phyloP scores from a whole-genome alignment of 2,113 vertebrate species.

The Laticauda colubrina region DNA sequence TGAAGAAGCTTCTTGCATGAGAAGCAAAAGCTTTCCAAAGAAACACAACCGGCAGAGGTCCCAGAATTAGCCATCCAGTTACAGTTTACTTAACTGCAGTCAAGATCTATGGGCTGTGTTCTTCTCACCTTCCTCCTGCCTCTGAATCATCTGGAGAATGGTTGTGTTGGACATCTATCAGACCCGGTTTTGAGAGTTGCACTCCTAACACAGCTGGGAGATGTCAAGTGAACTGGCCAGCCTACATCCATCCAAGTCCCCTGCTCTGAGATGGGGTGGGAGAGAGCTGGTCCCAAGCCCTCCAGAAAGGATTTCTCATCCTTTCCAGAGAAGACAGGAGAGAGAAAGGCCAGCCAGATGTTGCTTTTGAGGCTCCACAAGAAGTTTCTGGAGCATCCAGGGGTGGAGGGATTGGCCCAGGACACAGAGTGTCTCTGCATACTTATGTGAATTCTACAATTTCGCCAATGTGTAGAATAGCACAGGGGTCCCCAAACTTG shows the following conservation, averaged over 20 bases:
- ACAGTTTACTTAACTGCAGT: neutral
- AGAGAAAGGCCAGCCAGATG: neutral
- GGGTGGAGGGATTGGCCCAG: fast-evolving
- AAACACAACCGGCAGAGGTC: neutral
- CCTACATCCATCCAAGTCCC: neutral
- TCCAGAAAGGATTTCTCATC: neutral
- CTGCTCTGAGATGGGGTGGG: neutral
- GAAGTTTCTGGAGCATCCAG: neutral
- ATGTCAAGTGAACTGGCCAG: neutral
- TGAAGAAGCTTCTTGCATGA: neutral
- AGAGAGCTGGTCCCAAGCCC: neutral
- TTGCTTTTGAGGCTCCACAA: neutral
- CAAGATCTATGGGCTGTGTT: neutral
- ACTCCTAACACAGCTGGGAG: neutral
- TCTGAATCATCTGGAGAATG: neutral
- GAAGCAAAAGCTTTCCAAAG: neutral
- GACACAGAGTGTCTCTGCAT: neutral
- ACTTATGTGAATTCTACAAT: neutral
- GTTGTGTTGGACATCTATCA: neutral
- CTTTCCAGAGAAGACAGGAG: neutral
- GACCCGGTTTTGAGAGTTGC: neutral
- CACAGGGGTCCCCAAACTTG: neutral
- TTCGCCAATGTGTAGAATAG: neutral
- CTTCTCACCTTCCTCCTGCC: neutral
- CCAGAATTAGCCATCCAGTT: neutral